Base-by-base conservation (phyloP, 1,140 invertebrate species). In the Aphelenchoides fujianensis region DNA sequence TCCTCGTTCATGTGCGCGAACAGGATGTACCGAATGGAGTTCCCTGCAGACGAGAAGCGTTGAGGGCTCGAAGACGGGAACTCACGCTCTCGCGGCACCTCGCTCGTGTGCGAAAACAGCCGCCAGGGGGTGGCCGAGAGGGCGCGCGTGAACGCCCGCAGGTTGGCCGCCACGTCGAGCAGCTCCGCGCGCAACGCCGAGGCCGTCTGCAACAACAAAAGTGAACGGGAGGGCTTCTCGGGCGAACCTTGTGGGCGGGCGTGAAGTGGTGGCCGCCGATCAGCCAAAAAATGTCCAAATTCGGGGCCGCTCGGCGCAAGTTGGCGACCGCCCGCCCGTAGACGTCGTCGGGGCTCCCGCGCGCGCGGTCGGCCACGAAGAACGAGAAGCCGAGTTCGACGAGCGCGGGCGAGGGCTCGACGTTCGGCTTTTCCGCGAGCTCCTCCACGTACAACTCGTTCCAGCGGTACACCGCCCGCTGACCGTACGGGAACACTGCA, bases 261-360 rank as follows among this genome's bases (percentile, higher is more conserved):
- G 5, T 59, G 55, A 59, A 59, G 34, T 59, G 55, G 34, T 59
- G 34, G 5, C 55, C 55, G 23, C 55, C 55, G 23, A 59, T 59
- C 19, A 59, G 23, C 55, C 55, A 59, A 23, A 59, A 5, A 16
- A 7, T 59, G 7, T 59, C 5, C 55, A 59, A 19, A 23, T 59
- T 5, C 19, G 55, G 55, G 7, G 55, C 55, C 34, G 55, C 55
- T 7, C 5, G 5, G 28, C 34, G 5, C 34, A 59, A 19, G 19
- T 59, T 59, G 12, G 55, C 55, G 5, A 59, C 19, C 27, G 55
- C 55, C 19, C 55, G 55, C 34, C 55, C 55, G 55, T 59, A 59
- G 5, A 59, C 55, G 7, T 5, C 12, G 34, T 59, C 55, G 5
- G 55, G 55, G 7, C 27, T 59, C 34, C 55, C 55, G 12, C 7